Conservation (phyloP, 2,888 invertebrate genomes). For the Emesis russula region DNA sequence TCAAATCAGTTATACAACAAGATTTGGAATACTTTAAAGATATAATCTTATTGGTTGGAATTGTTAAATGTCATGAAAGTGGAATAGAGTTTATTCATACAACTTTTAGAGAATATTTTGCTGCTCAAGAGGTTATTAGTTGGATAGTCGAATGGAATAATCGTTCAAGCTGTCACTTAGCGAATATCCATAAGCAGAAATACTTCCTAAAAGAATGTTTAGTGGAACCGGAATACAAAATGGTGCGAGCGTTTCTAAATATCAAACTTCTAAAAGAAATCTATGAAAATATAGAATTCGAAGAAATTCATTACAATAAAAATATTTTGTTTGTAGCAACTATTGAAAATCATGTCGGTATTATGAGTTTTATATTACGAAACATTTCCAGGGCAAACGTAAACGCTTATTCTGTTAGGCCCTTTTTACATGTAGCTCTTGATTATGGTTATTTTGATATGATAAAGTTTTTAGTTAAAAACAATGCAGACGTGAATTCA, state of each 20-base stretch:
- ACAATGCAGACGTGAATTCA: slow-evolving; percentile 20
- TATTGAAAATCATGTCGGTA: neutral
- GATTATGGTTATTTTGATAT: neutral
- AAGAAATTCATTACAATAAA: neutral
- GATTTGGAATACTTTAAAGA: slow-evolving; percentile 18
- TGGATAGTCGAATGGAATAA: slow-evolving; percentile 12
- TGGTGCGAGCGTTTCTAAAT: slow-evolving; percentile 15
- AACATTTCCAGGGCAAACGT: neutral
- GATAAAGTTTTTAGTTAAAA: slow-evolving; percentile 8
- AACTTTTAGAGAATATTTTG: slow-evolving; percentile 22
- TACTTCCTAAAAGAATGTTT: neutral
- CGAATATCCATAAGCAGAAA: neutral
- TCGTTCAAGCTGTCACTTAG: neutral
- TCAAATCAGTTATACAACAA: neutral
- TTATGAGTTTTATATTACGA: neutral
- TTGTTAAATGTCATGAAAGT: neutral
- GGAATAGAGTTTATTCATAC: slow-evolving; percentile 19
- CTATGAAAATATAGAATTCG: neutral
- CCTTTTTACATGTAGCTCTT: neutral
- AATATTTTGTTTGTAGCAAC: neutral
- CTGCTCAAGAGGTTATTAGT: neutral
- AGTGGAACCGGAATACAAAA: neutral
- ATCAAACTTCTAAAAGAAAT: slow-evolving; percentile 17
- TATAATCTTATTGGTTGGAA: slow-evolving; percentile 5
- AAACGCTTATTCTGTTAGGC: neutral